Evolutionary conservation across 30 jellyfish, hydroid and myxozoan genomes (phyloP).

Genomic region (Calvadosia cruxmelitensis): DNA sequence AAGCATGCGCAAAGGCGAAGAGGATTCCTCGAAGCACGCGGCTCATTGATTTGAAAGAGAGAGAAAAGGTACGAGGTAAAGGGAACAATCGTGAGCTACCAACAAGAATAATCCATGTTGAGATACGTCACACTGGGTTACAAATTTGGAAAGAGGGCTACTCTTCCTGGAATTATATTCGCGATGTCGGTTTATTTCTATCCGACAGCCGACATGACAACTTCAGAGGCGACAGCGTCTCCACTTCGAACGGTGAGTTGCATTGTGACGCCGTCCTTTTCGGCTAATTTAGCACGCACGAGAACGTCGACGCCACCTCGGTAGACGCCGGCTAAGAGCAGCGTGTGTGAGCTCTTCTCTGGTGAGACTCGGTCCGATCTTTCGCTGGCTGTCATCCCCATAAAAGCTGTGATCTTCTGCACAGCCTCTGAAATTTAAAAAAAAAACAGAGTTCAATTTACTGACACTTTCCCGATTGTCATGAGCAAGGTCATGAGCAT

Average conservation of each 20-base stretch:
- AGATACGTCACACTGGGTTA: not conserved
- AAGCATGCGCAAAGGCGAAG: not conserved
- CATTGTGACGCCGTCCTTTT: slow-evolving; percentile 93
- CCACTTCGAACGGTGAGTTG: slow-evolving; percentile 89
- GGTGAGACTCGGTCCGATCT: slow-evolving; percentile 89
- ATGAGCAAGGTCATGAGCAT: no score
- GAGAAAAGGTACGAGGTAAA: no score
- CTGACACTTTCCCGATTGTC: no score
- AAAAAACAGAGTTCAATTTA: no score
- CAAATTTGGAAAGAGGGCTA: not conserved
- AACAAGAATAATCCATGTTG: not conserved
- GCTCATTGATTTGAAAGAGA: no score
- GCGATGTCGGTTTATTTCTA: slow-evolving; percentile 1
- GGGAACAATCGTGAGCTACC: no score
- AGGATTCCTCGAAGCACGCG: not conserved
- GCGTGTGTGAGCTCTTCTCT: slow-evolving; percentile 81
- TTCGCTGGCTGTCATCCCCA: slow-evolving; percentile 96
- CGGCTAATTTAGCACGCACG: slow-evolving; percentile 82
- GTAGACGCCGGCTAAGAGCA: slow-evolving; percentile 93
- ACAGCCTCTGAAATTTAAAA: slow-evolving; percentile 65
- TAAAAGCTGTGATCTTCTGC: slow-evolving; percentile 66
- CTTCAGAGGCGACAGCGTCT: slow-evolving; percentile 82
- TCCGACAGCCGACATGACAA: slow-evolving; percentile 95
- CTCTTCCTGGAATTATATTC: not conserved
- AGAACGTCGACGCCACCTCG: slow-evolving; percentile 92